Evolutionary conservation across 1,140 invertebrate species (phyloP), one percentile per base, ranked within the genome.

Genomic region (Centruroides sculpturatus): DNA sequence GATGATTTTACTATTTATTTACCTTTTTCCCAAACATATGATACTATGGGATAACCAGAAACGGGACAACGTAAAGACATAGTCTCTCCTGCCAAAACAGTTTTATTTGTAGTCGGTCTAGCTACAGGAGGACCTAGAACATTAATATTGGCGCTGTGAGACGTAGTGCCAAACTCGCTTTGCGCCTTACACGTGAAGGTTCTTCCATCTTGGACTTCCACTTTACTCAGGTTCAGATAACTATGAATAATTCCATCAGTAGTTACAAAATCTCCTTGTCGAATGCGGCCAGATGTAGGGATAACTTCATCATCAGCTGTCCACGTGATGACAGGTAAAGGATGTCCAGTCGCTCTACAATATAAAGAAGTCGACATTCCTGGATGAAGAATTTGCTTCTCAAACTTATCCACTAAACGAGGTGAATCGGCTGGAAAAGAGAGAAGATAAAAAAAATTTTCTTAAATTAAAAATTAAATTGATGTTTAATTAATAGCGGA

Each of bases 311-410:
- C 64, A 35, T 70, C 68, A 4, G 67, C 56, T 10, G 62, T 61
- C 69, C 69, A 70, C 12, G 66, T 64, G 11, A 70, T 65, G 35
- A 63, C 55, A 9, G 69, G 69, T 35, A 69, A 35, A 46, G 69
- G 69, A 41, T 63, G 59, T n/a, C 69, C 69, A 7, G 56, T 55
- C 1, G 68, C 68, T 3, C 63, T 57, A 56, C 69, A 70, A 35
- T 65, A 60, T 2, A 70, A 49, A 9, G 68, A 69, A 9, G 90
- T 83, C 55, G 84, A 81, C 23, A 85, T 84, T 11, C 87, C 88
- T 3, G 85, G 84, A 67, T 89, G 85, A 52, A 90, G 73, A 48
- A 85, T 88, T 73, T 88, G 85, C 70, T 89, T 85, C 66, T 86
- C 84, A 73, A 91, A 91, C 59, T 82, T 85, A 70, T 89, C 87